Evolutionary conservation across 1,140 invertebrate genomes (phyloP).

Genomic region (Drosophila repleta): DNA sequence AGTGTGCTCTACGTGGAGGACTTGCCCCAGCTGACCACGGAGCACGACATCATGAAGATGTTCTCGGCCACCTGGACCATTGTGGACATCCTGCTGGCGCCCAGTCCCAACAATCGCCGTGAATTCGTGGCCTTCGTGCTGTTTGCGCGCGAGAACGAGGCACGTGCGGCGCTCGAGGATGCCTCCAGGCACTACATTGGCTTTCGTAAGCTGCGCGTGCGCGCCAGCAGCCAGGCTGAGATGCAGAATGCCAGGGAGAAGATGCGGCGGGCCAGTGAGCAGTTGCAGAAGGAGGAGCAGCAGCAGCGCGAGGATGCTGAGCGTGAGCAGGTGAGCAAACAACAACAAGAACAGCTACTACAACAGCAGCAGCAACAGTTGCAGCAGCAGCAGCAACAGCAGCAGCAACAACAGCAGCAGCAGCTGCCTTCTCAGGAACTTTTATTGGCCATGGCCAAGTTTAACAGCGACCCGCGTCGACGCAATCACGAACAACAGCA

Average conservation of each 20-base stretch:
- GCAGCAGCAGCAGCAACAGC: constrained; percentile 26
- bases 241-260: constrained; percentile 85
- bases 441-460: constrained; percentile 25
- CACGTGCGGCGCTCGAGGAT: constrained; percentile 86
- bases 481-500: constrained; percentile 28
- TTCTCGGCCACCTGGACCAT: constrained; percentile 89
- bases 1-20: constrained; percentile 88
- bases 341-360: constrained; percentile 34
- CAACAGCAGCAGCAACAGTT: constrained; percentile 51
- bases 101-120: constrained; percentile 85
- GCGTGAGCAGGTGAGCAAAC: constrained; percentile 43
- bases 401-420: constrained; percentile 23
- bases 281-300: constrained; percentile 75
- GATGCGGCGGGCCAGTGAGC: constrained; percentile 80
- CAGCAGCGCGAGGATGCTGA: constrained; percentile 58
- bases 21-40: constrained; percentile 89
- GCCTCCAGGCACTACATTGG: constrained; percentile 85
- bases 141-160: constrained; percentile 89
- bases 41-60: constrained; percentile 90
- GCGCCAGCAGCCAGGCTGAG: constrained; percentile 85
- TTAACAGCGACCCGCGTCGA: constrained; percentile 30
- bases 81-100: constrained; percentile 88
- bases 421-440: constrained; percentile 25
- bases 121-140: constrained; percentile 89
- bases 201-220: constrained; percentile 85